Percentiles rank a stretch among this genome's conserved stretches.
These are phyloP conservation scores for Borostomias antarcticus DNA, from an alignment of 2,797 vertebrate species.

Conservation along the genomic window DNA sequence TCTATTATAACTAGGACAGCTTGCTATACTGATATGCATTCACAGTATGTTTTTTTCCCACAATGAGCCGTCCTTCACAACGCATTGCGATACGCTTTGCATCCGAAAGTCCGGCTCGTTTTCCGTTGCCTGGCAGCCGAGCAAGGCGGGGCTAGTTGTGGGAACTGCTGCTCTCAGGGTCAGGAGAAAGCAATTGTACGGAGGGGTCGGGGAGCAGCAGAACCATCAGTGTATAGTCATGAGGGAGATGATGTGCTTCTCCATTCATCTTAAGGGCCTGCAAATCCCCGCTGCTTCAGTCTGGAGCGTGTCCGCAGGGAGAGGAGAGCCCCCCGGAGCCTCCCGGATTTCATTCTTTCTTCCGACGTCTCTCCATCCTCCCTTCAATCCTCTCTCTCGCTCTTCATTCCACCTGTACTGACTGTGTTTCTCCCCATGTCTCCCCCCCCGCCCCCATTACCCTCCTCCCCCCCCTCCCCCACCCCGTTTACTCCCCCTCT, in stretches of 20 bases:
- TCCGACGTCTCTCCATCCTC: slow-evolving; percentile 2
- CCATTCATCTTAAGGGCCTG: background rate
- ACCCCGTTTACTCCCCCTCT: slow-evolving; percentile 29
- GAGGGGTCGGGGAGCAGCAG: too few species aligned
- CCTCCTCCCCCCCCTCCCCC: slow-evolving; percentile 9
- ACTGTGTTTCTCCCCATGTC: too few species aligned
- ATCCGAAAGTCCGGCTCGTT: background rate
- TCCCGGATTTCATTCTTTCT: background rate
- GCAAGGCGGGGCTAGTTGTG: background rate
- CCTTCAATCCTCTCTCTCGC: slow-evolving; percentile 28
- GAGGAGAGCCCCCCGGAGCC: background rate
- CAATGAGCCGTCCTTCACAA: background rate
- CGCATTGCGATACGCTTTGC: background rate
- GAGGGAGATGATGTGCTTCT: background rate
- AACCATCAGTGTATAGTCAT: too few species aligned
- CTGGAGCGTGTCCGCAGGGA: background rate
- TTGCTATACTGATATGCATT: slow-evolving; percentile 11
- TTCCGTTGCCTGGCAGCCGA: background rate
- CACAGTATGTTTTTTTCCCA: background rate
- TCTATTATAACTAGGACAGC: background rate
- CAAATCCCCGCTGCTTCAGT: background rate
- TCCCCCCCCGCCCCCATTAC: too few species aligned
- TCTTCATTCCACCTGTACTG: too few species aligned
- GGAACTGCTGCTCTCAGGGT: background rate
- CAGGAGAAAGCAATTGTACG: too few species aligned